phyloP scores from a whole-genome alignment of 1,140 invertebrate genomes.

The Saccostrea echinata region DNA sequence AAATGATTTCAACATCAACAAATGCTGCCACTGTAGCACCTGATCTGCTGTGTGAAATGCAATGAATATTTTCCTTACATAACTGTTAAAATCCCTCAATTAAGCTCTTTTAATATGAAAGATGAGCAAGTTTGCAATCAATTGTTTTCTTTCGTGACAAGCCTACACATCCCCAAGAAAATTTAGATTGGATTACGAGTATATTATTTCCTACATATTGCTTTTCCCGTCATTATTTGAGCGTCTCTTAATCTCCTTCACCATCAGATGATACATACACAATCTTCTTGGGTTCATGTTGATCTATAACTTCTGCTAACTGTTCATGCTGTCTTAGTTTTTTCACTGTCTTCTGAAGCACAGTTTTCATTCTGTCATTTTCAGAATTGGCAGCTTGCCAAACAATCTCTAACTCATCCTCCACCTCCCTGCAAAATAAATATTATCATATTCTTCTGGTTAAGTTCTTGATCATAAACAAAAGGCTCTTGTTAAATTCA shows the following conservation, averaged over 20 bases:
- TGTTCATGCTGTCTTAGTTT: slow-evolving; percentile 69
- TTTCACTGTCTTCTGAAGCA: slow-evolving; percentile 66
- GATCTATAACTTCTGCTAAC: slow-evolving; percentile 67
- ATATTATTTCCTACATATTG: background rate
- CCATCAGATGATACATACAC: slow-evolving; percentile 68
- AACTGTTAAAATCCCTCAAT: background rate
- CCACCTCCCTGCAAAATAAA: slow-evolving; percentile 68
- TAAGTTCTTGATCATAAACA: no score
- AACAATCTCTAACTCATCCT: slow-evolving; percentile 75
- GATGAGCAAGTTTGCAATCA: background rate
- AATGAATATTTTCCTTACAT: background rate
- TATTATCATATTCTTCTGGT: background rate
- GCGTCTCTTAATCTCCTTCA: slow-evolving; percentile 42
- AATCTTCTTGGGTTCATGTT: slow-evolving; percentile 62
- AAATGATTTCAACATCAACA: background rate
- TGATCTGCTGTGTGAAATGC: slow-evolving; percentile 6
- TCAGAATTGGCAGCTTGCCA: slow-evolving; percentile 76
- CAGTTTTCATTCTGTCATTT: slow-evolving; percentile 73
- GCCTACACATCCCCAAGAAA: background rate
- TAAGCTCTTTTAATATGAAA: background rate
- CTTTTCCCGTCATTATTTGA: background rate
- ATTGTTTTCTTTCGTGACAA: background rate
- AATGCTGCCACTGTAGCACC: slow-evolving; percentile 13
- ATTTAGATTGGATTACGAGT: background rate
- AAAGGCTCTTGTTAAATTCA: no score